Conservation (phyloP, 2,113 vertebrate species). For the Eupsittula cactorum region DNA sequence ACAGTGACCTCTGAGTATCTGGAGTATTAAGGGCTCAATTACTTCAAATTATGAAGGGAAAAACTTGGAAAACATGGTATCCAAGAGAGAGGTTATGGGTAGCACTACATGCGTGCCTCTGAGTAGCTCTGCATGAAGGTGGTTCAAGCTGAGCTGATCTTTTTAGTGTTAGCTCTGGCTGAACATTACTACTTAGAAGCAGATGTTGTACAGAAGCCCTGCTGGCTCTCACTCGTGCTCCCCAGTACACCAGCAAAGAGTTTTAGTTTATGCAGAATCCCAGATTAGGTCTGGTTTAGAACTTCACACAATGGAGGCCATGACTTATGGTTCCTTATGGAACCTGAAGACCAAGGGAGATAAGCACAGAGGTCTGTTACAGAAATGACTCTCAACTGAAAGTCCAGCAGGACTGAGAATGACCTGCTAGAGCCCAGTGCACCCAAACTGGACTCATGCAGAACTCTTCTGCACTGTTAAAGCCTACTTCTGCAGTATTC, state of each 20-base stretch:
- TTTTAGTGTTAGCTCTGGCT: not conserved
- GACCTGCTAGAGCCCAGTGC: not conserved
- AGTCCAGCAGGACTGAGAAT: not conserved
- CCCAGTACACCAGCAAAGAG: not conserved
- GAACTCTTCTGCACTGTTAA: not conserved
- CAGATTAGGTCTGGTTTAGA: not conserved
- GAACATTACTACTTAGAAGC: not conserved
- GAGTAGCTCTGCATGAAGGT: not conserved
- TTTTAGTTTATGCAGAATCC: not conserved
- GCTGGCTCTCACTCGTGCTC: not conserved
- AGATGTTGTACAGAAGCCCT: not conserved
- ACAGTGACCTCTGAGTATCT: not conserved
- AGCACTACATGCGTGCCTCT: not conserved
- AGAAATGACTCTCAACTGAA: not conserved
- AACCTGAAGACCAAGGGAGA: not conserved
- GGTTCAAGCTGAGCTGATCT: not conserved
- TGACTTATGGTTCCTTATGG: not conserved
- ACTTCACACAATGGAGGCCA: not conserved
- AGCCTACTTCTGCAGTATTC: not conserved
- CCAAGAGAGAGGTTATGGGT: not conserved
- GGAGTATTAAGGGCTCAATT: not conserved
- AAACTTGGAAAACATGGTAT: not conserved
- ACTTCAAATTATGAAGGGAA: not conserved
- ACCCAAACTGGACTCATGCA: not conserved
- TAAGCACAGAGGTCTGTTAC: not conserved